Evolutionary conservation across 2,113 vertebrate species (phyloP), one percentile per base, ranked within the genome.

Genomic region (Prietella phreatophila): DNA sequence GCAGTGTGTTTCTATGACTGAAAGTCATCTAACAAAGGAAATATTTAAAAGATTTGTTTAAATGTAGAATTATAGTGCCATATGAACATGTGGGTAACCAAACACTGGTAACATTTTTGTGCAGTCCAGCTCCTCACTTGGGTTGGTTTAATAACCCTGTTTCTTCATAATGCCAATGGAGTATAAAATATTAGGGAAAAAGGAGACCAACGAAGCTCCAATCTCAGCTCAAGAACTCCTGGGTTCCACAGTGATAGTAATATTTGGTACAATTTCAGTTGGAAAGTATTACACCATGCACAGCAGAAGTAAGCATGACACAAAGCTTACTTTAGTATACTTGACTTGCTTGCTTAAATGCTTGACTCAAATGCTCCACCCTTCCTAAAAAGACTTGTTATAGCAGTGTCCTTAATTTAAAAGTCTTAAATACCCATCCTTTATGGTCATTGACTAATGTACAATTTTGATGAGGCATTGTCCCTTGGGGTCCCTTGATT

Each of bases 151-250:
- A 33, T 71, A 71, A 71, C 1, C 17, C 33, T 20, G 1, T 36
- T 3, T 71, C 5, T 19, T 36, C 17, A 36, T 36, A 71, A 71
- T 19, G 17, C 67, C 5, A 36, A 15, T 71, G 67, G 30, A 71
- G 5, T 36, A 36, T 36, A 71, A 30, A 67, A 33, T 14, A 36
- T 36, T 30, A n/a, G 2, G 13, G n/a, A 25, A 61, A 61, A 61
- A 61, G 27, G 20, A 76, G 36, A 86, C 25, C 50, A 50, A 63
- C 60, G 25, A 76, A 85, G 84, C 56, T 27, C 22, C 14, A 84
- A 30, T 47, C 33, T 47, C 13, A 39, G 25, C 25, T 39, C 27
- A 3, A 10, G 30, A n/a, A 36, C 9, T 60, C 15, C 36, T 42
- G 84, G 27, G 55, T 61, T 60, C 17, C 71, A 76, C 42, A 25